A percentile compares a stretch with the other conserved stretches of the same genome.
Conservation (phyloP, 2,113 vertebrate species). For the Oxyruncus cristatus region DNA sequence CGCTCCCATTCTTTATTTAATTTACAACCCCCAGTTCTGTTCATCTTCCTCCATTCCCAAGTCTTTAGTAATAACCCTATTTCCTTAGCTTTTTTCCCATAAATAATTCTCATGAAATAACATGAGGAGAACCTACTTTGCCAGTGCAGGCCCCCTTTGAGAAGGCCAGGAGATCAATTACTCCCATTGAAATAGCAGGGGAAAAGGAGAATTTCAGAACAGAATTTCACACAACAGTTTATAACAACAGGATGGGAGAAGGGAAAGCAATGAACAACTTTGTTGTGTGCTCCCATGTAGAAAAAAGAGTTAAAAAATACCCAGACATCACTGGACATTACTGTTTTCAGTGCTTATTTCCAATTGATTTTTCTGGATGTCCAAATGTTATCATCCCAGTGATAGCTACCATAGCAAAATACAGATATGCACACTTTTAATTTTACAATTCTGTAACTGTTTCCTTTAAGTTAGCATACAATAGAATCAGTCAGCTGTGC, state of each 20-base stretch:
- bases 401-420: neutral
- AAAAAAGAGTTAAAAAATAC: neutral
- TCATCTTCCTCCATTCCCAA: slow-evolving; percentile 22
- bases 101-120: slow-evolving; percentile 36
- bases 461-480: neutral
- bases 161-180: slow-evolving; percentile 10
- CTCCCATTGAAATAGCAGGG: neutral
- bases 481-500: neutral
- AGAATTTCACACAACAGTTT: neutral
- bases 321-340: neutral
- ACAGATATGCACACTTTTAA: neutral
- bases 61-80: neutral
- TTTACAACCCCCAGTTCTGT: slow-evolving; percentile 6
- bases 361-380: neutral
- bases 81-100: slow-evolving; percentile 18
- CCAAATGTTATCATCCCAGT: neutral
- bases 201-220: slow-evolving; percentile 24
- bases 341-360: neutral
- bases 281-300: neutral
- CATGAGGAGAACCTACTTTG: neutral
- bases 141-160: neutral
- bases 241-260: neutral
- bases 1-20: slow-evolving; percentile 7
- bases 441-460: neutral
- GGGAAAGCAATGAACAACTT: neutral